Base-by-base conservation (phyloP, 2,113 vertebrate species). In the Syngnathus scovelli region DNA sequence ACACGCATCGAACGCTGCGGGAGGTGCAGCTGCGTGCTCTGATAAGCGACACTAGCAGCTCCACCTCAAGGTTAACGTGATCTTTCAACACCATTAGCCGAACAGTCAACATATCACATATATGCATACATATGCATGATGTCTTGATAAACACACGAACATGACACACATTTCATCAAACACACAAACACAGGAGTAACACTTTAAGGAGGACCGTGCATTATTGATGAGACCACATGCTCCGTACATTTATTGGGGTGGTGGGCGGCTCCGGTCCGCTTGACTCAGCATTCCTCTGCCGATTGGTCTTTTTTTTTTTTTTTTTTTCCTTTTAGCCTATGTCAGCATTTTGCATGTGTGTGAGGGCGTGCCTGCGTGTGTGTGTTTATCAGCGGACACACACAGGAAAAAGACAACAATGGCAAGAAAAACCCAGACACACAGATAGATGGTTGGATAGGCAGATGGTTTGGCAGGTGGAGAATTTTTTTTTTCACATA, bases 181-280 rank as follows among this genome's bases (percentile, higher is more conserved):
- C 27, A 37, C 41, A 64, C 12, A 44, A 23, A 56, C 16, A 66
- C 36, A 52, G 52, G 41, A 68, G 43, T 49, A 61, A 78, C 68
- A 69, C 75, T 76, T 80, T 76, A 69, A 78, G 78, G 76, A 83
- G 78, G 82, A 85, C 71, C 64, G 80, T 92, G 64, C 72, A 90
- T 92, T 87, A 92, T 91, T 91, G 87, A 92, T 92, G 89, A 89
- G 78, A 74, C 85, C 83, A 79, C 81, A 80, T 86, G 85, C 59
- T 77, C 71, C 83, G 85, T 78, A 86, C 82, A 80, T 84, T 80
- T 85, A 84, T 72, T 76, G 62, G 71, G 76, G 59, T 71, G 71
- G 49, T 69, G 78, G 81, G 77, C 79, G 43, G 76, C 58, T 75
- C 69, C 74, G 74, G 72, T 83, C 80, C 64, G 71, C 75, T 87